Conservation (phyloP, 2,797 vertebrate species). For the Loriculus beryllinus region DNA sequence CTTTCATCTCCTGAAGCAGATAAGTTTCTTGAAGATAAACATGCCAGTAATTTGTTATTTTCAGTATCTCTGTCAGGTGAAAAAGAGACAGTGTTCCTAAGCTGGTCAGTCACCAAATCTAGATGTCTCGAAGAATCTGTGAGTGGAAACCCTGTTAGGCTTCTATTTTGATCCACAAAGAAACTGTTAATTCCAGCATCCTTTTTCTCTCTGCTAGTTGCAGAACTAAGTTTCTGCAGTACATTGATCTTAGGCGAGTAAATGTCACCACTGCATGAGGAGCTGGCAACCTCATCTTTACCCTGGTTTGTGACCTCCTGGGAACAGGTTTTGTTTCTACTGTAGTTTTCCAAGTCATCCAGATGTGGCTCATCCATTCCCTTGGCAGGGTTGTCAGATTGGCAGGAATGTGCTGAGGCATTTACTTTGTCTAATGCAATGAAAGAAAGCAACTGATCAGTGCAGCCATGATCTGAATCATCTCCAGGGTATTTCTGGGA, state of each 20-base stretch:
- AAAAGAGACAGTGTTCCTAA: not conserved
- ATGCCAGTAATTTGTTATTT: not conserved
- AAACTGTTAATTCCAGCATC: not conserved
- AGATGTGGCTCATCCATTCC: not conserved
- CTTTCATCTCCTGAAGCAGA: not conserved
- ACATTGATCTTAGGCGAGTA: not conserved
- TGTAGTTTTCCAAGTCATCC: not conserved
- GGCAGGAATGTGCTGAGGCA: not conserved
- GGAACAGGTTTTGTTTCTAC: not conserved
- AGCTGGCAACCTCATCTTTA: not conserved
- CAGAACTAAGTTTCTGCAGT: not conserved
- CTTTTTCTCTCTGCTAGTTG: not conserved
- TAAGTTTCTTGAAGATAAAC: not conserved
- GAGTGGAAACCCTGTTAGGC: rapidly evolving
- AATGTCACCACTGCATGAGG: not conserved
- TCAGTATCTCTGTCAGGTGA: not conserved
- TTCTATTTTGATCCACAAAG: not conserved
- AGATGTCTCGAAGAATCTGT: not conserved
- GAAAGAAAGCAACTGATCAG: not conserved
- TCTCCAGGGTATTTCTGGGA: not conserved
- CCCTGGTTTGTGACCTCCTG: not conserved
- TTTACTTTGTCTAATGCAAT: not conserved
- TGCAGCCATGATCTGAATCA: not conserved
- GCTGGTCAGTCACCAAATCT: not conserved
- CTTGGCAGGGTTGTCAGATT: not conserved